Conservation (phyloP, 2,797 vertebrate genomes). For the Rhyacichthys aspro region DNA sequence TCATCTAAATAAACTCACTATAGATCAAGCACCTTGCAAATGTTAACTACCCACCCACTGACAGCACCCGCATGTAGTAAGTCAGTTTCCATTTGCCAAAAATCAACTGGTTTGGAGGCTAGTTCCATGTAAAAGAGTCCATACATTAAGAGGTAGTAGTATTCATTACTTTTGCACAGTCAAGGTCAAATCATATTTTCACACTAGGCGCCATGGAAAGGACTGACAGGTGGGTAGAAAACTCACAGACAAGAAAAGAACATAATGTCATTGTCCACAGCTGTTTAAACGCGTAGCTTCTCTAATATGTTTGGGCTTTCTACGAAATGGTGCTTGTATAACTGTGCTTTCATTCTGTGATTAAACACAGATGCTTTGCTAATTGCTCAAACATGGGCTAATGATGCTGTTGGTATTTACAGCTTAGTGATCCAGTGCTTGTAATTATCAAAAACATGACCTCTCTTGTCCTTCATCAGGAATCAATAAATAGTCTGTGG, state of each 20-base stretch:
- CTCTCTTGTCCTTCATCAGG: constrained; percentile 49
- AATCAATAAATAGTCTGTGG: constrained; percentile 40
- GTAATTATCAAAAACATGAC: constrained; percentile 65
- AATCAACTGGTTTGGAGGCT: too few species aligned
- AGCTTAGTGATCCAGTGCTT: constrained; percentile 50
- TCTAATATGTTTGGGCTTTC: neutral
- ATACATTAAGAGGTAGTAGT: too few species aligned
- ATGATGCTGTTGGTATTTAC: constrained; percentile 58
- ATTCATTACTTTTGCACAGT: too few species aligned
- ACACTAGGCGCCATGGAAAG: too few species aligned
- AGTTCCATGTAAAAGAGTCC: too few species aligned
- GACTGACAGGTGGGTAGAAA: neutral
- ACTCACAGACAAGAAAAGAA: neutral
- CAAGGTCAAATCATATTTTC: too few species aligned
- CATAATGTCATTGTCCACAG: neutral
- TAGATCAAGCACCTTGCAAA: too few species aligned
- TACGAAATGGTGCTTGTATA: constrained; percentile 3
- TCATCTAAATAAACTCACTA: too few species aligned
- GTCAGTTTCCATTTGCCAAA: too few species aligned
- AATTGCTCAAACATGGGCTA: constrained; percentile 62
- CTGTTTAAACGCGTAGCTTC: neutral
- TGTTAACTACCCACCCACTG: too few species aligned
- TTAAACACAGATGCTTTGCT: constrained; percentile 55
- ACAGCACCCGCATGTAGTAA: too few species aligned
- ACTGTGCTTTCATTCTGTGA: constrained; percentile 33